Percentiles rank a stretch among this genome's conserved stretches.
Conservation (phyloP, 2,888 invertebrate genomes). For the Sicus ferrugineus region DNA sequence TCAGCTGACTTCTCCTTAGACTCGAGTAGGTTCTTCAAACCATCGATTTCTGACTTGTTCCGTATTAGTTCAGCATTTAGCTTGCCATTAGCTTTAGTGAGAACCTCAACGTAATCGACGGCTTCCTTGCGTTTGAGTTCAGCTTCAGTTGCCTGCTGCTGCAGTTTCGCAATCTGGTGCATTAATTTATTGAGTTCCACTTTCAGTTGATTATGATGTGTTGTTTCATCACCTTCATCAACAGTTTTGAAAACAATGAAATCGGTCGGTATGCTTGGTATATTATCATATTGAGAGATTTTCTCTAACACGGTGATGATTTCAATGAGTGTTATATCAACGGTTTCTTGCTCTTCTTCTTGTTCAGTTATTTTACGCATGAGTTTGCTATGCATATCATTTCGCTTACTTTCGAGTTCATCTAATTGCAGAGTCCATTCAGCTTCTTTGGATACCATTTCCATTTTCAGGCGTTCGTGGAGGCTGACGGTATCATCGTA, state of each 20-base stretch:
- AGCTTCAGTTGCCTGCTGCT: conserved; percentile 32
- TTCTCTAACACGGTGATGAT: conserved; percentile 39
- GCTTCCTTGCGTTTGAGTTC: conserved; percentile 34
- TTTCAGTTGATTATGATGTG: conserved; percentile 35
- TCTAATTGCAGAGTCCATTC: conserved; percentile 35
- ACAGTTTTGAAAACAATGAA: conserved; percentile 26
- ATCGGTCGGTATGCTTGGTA: conserved; percentile 4
- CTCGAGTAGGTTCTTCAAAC: conserved; percentile 41
- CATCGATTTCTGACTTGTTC: conserved; percentile 34
- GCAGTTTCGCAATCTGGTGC: conserved; percentile 26
- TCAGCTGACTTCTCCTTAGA: no score
- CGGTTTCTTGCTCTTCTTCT: conserved; percentile 34
- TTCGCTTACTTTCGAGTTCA: conserved; percentile 39
- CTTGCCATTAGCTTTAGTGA: conserved; percentile 34
- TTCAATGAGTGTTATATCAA: conserved; percentile 37
- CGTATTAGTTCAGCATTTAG: conserved; percentile 35
- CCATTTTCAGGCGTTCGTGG: conserved; percentile 39
- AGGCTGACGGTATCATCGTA: conserved; percentile 23
- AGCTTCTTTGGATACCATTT: conserved; percentile 38
- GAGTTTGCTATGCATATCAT: conserved; percentile 38
- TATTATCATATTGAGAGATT: conserved; percentile 11
- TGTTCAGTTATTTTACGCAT: conserved; percentile 35
- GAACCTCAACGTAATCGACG: conserved; percentile 3
- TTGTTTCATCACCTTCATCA: conserved; percentile 12
- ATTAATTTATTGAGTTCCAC: conserved; percentile 37